These are phyloP conservation scores for Pomatorhinus ruficollis DNA, from an alignment of 2,113 vertebrate species.

Conservation along the genomic window DNA sequence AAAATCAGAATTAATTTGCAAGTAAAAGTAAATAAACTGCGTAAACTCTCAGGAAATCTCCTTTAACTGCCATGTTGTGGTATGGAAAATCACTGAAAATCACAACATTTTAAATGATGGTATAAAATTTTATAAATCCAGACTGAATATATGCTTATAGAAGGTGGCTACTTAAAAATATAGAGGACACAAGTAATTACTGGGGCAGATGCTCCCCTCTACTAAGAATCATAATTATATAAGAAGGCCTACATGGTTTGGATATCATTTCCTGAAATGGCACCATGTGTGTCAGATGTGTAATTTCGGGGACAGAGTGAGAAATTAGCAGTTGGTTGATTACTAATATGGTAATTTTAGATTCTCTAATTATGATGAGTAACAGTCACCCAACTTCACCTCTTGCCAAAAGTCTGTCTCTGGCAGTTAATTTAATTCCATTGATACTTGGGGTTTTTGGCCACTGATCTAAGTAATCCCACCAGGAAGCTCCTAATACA, in stretches of 20 bases:
- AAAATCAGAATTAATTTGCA: slow-evolving; percentile 8
- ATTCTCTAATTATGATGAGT: slow-evolving; percentile 41
- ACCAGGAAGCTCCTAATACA: background rate
- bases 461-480: background rate
- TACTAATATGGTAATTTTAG: slow-evolving; percentile 49
- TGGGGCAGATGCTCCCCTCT: background rate
- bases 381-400: slow-evolving; percentile 23
- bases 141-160: background rate
- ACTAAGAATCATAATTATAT: background rate
- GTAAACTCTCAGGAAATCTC: background rate
- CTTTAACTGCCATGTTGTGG: background rate
- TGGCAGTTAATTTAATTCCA: background rate
- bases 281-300: background rate
- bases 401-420: slow-evolving; percentile 44
- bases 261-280: slow-evolving; percentile 50
- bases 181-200: background rate
- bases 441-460: background rate
- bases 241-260: background rate
- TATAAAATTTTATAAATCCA: background rate
- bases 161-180: background rate
- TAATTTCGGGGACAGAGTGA: slow-evolving; percentile 9
- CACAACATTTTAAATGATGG: background rate
- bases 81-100: background rate
- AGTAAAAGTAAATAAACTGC: background rate
- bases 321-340: slow-evolving; percentile 49